phyloP scores from a whole-genome alignment of 1,140 invertebrate species.

The Trichonephila clavata region DNA sequence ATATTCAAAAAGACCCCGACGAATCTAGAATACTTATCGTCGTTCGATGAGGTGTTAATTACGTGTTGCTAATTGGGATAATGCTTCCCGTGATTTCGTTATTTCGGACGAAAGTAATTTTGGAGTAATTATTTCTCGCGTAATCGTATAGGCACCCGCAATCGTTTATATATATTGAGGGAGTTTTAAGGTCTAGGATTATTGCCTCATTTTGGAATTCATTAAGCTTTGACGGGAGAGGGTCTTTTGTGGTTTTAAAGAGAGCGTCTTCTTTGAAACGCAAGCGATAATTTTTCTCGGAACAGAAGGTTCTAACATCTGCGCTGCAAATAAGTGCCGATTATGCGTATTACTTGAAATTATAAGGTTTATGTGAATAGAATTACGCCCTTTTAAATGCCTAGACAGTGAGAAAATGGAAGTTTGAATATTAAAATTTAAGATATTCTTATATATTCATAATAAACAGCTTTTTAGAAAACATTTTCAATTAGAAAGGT shows the following conservation, averaged over 20 bases:
- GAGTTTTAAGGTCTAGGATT: background rate
- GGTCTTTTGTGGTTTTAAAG: background rate
- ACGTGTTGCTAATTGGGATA: slow-evolving; percentile 64
- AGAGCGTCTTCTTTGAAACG: background rate
- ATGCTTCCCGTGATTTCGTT: slow-evolving; percentile 40
- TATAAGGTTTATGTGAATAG: too few species aligned
- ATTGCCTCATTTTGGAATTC: background rate
- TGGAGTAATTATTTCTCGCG: slow-evolving; percentile 46
- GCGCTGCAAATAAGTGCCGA: too few species aligned
- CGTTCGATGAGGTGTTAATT: slow-evolving; percentile 59
- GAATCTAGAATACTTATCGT: slow-evolving; percentile 41
- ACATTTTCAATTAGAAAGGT: too few species aligned
- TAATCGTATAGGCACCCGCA: background rate
- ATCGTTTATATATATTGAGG: slow-evolving; percentile 28
- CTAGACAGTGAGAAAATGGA: too few species aligned
- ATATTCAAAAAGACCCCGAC: slow-evolving; percentile 54
- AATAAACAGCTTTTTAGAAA: too few species aligned
- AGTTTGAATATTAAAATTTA: too few species aligned
- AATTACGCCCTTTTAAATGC: too few species aligned
- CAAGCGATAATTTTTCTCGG: background rate
- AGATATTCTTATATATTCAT: too few species aligned
- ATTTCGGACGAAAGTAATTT: slow-evolving; percentile 43
- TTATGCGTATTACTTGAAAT: too few species aligned
- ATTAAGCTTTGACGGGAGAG: background rate
- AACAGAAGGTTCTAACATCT: too few species aligned